Evolutionary conservation across 2,797 vertebrate species (phyloP), one percentile per base, ranked within the genome.

Genomic region (Okamejei kenojei): DNA sequence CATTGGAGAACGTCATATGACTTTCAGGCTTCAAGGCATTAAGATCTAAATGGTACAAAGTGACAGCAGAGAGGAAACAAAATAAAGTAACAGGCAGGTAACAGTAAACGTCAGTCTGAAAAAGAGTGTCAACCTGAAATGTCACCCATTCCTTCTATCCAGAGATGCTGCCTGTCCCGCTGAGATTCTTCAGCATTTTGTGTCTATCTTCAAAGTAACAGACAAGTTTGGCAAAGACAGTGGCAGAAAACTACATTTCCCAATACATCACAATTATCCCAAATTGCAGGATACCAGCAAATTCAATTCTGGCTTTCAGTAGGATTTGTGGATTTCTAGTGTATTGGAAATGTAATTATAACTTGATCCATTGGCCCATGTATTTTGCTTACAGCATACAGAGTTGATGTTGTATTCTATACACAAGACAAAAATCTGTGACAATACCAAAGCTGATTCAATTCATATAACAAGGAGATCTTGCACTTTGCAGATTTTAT

Each of bases 1-100:
- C 90, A 29, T 45, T 74, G 35, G 38, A 73, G 74, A 32, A 26
- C 32, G 10, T n/a, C 71, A 26, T 10, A 92, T 92, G 38, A 58
- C 38, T 92, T 45, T 45, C 32, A 29, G 45, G 38, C 71, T 92
- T 92, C 38, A 76, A 76, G 73, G 32, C 88, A 91, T 73, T 91
- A 71, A 91, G 26, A 91, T 74, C 1, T 26, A 54, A 45, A 35
- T 88, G 84, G 35, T 65, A 63, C 23, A 6, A 73, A 23, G 2
- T 29, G 38, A 45, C 19, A 73, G 68, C 1, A 35, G 90, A 26
- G 54, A 23, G 71, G 54, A 15, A 45, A 23, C 13, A 91, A 91
- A 73, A 38, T 0, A 45, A 45, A 45, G 2, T 45, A 45, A 45
- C 45, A 45, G 45, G 45, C 45, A 45, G 45, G 2, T 45, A 45